A percentile compares a stretch with the other conserved stretches of the same genome.
phyloP scores from a whole-genome alignment of 2,888 invertebrate species.

The Sminthurides aquaticus region DNA sequence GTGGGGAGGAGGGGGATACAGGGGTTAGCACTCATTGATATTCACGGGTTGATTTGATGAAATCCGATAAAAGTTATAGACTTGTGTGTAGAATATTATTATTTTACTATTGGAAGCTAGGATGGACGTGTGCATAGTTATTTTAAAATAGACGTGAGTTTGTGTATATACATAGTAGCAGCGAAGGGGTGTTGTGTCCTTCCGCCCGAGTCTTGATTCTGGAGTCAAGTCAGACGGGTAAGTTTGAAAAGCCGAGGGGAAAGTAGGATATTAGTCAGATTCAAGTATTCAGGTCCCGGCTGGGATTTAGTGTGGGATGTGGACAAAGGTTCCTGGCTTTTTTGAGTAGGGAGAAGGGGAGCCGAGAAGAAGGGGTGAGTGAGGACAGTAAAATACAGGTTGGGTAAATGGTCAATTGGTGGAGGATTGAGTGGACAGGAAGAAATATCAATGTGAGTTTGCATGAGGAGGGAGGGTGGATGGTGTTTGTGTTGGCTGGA shows the following conservation, averaged over 20 bases:
- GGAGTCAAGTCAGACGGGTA: background rate
- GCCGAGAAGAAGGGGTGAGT: too few relatives aligned
- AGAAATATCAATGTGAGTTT: slow-evolving; percentile 7
- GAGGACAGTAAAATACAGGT: too few relatives aligned
- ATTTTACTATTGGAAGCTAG: background rate
- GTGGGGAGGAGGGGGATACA: slow-evolving; percentile 3
- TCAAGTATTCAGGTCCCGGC: background rate
- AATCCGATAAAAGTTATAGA: slow-evolving; percentile 44
- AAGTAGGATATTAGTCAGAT: background rate
- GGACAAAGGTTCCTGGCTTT: too few relatives aligned
- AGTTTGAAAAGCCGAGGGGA: background rate
- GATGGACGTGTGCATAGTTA: background rate
- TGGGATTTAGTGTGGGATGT: too few relatives aligned
- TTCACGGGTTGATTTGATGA: slow-evolving; percentile 43
- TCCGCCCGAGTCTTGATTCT: background rate
- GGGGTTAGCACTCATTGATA: slow-evolving; percentile 34
- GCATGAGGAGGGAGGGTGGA: background rate
- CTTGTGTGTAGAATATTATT: slow-evolving; percentile 28
- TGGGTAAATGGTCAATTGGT: background rate
- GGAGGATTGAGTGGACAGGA: background rate
- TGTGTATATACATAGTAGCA: too few relatives aligned
- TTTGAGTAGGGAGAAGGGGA: too few relatives aligned
- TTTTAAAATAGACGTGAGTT: background rate
- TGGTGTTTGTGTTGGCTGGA: too few relatives aligned
- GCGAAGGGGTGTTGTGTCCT: background rate